Evolutionary conservation across 2,888 invertebrate species (phyloP), one percentile per base, ranked within the genome.

Genomic region (Mystacides longicornis): DNA sequence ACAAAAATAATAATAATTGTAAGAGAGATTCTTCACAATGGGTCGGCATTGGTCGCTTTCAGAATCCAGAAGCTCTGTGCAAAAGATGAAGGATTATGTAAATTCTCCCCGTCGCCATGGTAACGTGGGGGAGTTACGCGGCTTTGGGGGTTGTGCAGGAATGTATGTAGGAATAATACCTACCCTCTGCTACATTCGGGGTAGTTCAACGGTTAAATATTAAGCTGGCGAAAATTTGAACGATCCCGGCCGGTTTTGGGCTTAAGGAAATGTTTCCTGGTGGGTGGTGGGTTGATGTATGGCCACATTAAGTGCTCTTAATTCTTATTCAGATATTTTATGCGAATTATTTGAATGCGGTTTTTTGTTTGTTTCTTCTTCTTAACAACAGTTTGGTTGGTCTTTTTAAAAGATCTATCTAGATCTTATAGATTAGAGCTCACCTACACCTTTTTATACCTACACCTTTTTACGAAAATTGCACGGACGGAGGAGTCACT

Each of bases 61-160:
- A 37, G 16, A 37, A 37, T 37, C 37, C 37, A 7, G 37, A n/a
- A 16, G 37, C 37, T 37, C 37, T n/a, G 37, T 37, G n/a, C n/a
- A 37, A 37, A 37, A 37, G 37, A 37, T 37, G 37, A 37, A 37
- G 37, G 37, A 37, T 37, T 37, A 37, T 37, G 37, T 37, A 37
- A 37, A 37, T 37, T 37, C 37, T 37, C 37, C 37, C 37, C 14
- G 37, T 37, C 16, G 3, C 37, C 37, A 37, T 37, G 37, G 37
- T 7, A 37, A 37, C 37, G 37, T 37, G 37, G 37, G 14, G 37
- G 37, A n/a, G n/a, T n/a, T n/a, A n/a, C n/a, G n/a, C n/a, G n/a
- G n/a, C n/a, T n/a, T n/a, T n/a, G n/a, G n/a, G n/a, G n/a, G n/a
- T n/a, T n/a, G n/a, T n/a, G n/a, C n/a, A n/a, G n/a, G n/a, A n/a